These are phyloP conservation scores for Colistium nudipinnis DNA, from an alignment of 2,113 vertebrate genomes.

Conservation along the genomic window DNA sequence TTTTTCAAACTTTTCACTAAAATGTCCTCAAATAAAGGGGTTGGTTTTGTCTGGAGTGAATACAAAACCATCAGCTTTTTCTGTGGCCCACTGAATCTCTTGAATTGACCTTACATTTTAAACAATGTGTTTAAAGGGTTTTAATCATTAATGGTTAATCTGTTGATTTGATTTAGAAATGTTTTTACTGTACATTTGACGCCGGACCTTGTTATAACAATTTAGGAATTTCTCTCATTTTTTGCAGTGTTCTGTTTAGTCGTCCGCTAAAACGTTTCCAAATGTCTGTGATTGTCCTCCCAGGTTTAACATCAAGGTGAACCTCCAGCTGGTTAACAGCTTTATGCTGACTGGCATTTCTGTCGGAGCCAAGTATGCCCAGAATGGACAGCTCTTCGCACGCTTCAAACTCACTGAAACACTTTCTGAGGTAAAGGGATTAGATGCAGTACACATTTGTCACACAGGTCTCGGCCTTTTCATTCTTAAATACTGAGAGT, in stretches of 20 bases:
- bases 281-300: constrained; percentile 15
- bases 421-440: constrained; percentile 87
- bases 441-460: background rate
- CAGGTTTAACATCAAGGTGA: constrained; percentile 99
- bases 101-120: background rate
- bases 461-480: background rate
- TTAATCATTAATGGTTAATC: too few relatives aligned
- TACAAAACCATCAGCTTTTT: too few relatives aligned
- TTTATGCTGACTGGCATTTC: constrained; percentile 99
- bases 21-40: background rate
- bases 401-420: constrained; percentile 98
- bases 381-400: constrained; percentile 96
- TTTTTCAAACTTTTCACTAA: background rate
- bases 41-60: constrained; percentile 2
- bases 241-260: background rate
- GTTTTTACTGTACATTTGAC: background rate
- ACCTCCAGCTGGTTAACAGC: constrained; percentile 96
- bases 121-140: too few relatives aligned
- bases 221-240: background rate
- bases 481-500: background rate
- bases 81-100: too few relatives aligned
- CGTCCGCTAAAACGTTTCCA: background rate
- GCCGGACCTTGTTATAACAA: background rate
- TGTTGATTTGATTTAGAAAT: too few relatives aligned
- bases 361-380: constrained; percentile 97